Conservation (phyloP, 2,113 vertebrate species). For the Zapornia atra region DNA sequence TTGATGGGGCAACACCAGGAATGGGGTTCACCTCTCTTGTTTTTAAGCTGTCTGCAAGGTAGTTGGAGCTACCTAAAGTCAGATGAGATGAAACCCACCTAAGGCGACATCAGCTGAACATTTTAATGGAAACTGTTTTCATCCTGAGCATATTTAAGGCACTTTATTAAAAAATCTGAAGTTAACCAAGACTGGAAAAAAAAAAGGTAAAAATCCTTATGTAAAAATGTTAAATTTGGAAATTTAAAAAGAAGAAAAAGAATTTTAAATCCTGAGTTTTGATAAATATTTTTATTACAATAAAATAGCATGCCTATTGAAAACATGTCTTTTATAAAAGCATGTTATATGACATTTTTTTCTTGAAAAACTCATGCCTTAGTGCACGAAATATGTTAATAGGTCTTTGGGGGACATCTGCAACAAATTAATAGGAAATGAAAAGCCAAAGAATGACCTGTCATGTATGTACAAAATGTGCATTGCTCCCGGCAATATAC, state of each 20-base stretch:
- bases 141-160: conserved; percentile 28
- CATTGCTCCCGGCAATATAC: conserved; percentile 63
- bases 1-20: neutral
- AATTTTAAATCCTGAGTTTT: conserved; percentile 29
- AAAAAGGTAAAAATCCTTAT: neutral
- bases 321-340: conserved; percentile 1
- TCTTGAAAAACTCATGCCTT: neutral
- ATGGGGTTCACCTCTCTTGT: neutral
- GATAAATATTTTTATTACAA: conserved; percentile 60
- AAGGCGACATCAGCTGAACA: neutral
- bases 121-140: neutral
- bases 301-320: conserved; percentile 31
- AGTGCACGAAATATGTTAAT: neutral
- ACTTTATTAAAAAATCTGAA: neutral
- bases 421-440: conserved; percentile 25
- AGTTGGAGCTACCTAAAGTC: neutral
- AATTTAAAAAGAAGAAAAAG: neutral
- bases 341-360: neutral
- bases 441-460: conserved; percentile 48
- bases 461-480: conserved; percentile 7
- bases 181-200: neutral
- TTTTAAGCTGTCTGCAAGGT: neutral
- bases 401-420: conserved; percentile 29
- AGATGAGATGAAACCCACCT: neutral
- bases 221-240: neutral